phyloP scores from a whole-genome alignment of 2,113 vertebrate species.

The Bufo gargarizans region DNA sequence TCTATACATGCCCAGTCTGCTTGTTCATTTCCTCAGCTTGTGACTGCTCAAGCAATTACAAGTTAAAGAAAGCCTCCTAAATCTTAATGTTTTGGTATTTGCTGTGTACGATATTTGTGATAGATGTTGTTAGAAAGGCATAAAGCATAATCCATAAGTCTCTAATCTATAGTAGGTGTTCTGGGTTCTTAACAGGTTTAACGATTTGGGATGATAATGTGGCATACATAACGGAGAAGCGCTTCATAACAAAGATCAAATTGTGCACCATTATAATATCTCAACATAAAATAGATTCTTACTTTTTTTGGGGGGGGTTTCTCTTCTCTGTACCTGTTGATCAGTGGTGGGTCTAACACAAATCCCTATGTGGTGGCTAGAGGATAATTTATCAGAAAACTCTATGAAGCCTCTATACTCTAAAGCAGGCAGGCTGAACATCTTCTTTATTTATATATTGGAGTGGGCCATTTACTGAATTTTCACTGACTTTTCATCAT shows the following conservation, averaged over 20 bases:
- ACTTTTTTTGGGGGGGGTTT: too few relatives aligned
- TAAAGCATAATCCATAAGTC: neutral
- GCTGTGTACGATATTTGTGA: neutral
- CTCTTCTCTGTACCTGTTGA: too few relatives aligned
- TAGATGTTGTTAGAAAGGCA: neutral
- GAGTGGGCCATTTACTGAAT: neutral
- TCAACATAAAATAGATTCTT: too few relatives aligned
- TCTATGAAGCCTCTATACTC: neutral
- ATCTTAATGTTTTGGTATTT: neutral
- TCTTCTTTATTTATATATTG: neutral
- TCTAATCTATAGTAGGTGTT: neutral
- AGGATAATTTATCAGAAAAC: neutral
- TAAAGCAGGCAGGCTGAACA: neutral
- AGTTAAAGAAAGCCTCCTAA: neutral
- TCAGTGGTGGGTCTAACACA: too few relatives aligned
- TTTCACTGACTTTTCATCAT: slow-evolving; percentile 9
- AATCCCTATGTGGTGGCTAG: too few relatives aligned
- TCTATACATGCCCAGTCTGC: neutral
- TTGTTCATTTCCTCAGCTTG: slow-evolving; percentile 9
- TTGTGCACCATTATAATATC: too few relatives aligned
- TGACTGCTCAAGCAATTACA: neutral
- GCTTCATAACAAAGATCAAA: too few relatives aligned
- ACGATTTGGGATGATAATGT: neutral
- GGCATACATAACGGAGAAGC: neutral
- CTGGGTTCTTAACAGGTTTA: too few relatives aligned